Evolutionary conservation across 2,888 invertebrate species (phyloP).

Genomic region (Phengaris arion): DNA sequence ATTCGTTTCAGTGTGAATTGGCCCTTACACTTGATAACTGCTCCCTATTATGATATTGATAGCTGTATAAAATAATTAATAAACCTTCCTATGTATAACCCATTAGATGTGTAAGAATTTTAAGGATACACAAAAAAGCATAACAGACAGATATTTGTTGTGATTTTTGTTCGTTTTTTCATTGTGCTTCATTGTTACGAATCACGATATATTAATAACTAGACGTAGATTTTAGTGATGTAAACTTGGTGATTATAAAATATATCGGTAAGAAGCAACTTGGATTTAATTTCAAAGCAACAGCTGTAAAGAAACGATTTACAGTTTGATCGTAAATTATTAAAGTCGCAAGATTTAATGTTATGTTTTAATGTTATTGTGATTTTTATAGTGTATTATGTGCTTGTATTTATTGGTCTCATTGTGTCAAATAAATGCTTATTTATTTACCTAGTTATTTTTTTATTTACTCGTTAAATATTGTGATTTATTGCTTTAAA

Average conservation of each 20-base stretch:
- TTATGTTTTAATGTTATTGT: too few species aligned
- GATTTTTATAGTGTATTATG: too few species aligned
- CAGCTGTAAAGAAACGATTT: too few species aligned
- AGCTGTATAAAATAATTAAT: not conserved
- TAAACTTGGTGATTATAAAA: not conserved
- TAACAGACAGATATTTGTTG: not conserved
- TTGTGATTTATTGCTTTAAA: too few species aligned
- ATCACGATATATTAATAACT: conserved; percentile 13
- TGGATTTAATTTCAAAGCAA: too few species aligned
- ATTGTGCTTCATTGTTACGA: not conserved
- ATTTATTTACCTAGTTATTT: too few species aligned
- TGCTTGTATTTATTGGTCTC: too few species aligned
- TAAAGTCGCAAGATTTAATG: too few species aligned
- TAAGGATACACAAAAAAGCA: conserved; percentile 1
- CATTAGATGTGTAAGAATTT: conserved; percentile 12
- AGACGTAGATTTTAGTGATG: not conserved
- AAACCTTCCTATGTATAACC: not conserved
- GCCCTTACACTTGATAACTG: not conserved
- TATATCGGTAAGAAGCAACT: not conserved
- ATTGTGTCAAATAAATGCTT: too few species aligned
- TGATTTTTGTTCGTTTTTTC: conserved; percentile 1
- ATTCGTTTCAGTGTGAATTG: too few species aligned
- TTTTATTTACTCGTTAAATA: too few species aligned
- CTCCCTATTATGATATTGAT: not conserved
- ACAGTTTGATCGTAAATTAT: too few species aligned